Evolutionary conservation across 2,113 vertebrate genomes (phyloP), one percentile per base, ranked within the genome.

Genomic region (Urocolius indicus): DNA sequence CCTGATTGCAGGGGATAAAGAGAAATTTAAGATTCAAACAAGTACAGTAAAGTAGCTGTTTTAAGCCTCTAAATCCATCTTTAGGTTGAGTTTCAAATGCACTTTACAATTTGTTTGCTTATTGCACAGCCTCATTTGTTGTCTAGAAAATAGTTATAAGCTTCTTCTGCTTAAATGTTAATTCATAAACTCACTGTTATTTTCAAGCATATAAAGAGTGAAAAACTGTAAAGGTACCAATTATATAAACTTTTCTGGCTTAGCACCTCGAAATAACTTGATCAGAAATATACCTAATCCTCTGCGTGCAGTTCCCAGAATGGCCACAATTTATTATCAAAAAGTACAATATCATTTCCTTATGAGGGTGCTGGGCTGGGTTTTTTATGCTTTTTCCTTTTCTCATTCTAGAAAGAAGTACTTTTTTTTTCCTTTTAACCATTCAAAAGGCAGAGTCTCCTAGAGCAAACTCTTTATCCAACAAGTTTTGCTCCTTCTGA

Each of bases 11-110:
- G 54, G 43, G 78, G 57, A n/a, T 48, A 38, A 73, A 69, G 54
- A 89, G 67, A 69, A 63, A 87, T 94, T 91, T 84, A 92, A 84
- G 30, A 82, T 61, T 52, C 67, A 74, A 75, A 61, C 66, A 85
- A 73, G 14, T 75, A 38, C 51, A 89, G 45, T 54, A 30, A n/a
- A 84, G 65, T 18, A 72, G 36, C 34, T 82, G 41, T 22, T 71
- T 84, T 83, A 79, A 90, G 54, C 38, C 54, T 87, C 49, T 79
- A 75, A 90, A 85, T 93, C n/a, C 45, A 79, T 79, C 41, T 10
- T 45, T 34, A 78, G 19, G 11, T 49, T 95, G 82, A 72, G 65
- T 95, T 90, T 79, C 81, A 87, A 79, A 79, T 57, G 62, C 21
- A 57, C 54, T 61, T 66, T 45, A 48, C 54, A 29, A 13, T 87